Base-by-base conservation (phyloP, 2,888 invertebrate species). In the Antheraea assamensis region DNA sequence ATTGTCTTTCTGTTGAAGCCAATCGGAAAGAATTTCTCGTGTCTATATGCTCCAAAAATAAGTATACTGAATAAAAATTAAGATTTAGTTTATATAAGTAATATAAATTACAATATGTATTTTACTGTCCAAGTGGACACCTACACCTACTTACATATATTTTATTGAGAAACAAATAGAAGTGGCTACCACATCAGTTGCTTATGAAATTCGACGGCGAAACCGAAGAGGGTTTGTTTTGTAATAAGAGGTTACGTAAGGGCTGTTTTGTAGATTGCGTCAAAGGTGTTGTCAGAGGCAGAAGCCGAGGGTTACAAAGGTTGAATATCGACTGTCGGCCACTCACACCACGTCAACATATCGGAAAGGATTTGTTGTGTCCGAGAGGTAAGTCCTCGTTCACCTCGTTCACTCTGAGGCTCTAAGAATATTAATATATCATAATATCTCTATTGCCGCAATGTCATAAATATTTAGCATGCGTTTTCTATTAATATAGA, bases 241-340 rank as follows among this genome's bases (percentile, higher is more conserved):
- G 84, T 81, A 79, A 86, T 82, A 84, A 86, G 87, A 89, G 86
- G 88, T 89, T 88, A 87, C 89, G 88, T 86, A 86, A 90, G 88
- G 90, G 89, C 87, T 85, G 86, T 85, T 87, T 83, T 84, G 81
- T 81, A 79, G 84, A 85, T 85, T 86, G 85, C 87, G 87, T 89
- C 88, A 89, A 89, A 89, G 88, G 84, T 86, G 88, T 87, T 93
- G 93, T 93, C 93, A 92, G 84, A 79, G 83, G 81, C 93, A 93
- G 92, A 86, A 87, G 82, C 80, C 83, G 84, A 86, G 87, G 88
- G 89, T 83, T 83, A 86, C 90, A 88, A 87, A 89, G 89, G 86
- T 84, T 86, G 82, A 68, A 68, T 68, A 35, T 68, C 68, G 68
- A 68, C 82, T 80, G 83, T 80, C 83, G 81, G 80, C 81, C 81